A percentile compares a stretch with the other conserved stretches of the same genome.
Conservation (phyloP, 2,888 invertebrate species). For the Synergus gifuensis region DNA sequence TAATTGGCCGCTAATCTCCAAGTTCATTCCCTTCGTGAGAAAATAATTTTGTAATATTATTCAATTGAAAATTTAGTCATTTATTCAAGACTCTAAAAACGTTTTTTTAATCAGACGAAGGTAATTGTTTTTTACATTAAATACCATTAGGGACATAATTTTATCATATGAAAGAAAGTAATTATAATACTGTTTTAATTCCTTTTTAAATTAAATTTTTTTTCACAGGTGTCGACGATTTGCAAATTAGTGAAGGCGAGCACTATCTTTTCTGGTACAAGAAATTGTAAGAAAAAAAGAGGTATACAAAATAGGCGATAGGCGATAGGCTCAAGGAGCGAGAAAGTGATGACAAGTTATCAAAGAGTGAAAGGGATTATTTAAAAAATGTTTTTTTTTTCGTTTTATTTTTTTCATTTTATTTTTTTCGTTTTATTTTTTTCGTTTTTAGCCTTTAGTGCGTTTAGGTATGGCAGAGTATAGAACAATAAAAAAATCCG, state of each 20-base stretch:
- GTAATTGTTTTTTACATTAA: too few relatives aligned
- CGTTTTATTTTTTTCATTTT: too few relatives aligned
- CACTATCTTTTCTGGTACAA: slow-evolving; percentile 96
- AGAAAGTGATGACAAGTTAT: not conserved
- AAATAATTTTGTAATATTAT: not conserved
- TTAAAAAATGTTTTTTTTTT: too few relatives aligned
- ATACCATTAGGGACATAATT: too few relatives aligned
- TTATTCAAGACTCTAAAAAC: too few relatives aligned
- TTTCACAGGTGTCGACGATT: slow-evolving; percentile 90
- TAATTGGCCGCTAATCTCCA: not conserved
- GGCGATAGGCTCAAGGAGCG: not conserved
- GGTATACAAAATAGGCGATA: not conserved
- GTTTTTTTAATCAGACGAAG: too few relatives aligned
- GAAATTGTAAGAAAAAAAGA: slow-evolving; percentile 82
- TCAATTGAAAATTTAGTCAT: not conserved
- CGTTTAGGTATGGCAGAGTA: not conserved
- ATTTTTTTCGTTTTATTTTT: too few relatives aligned
- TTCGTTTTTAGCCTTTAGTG: not conserved
- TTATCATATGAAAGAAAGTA: not conserved
- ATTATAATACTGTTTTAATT: not conserved
- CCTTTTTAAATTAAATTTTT: slow-evolving; percentile 42
- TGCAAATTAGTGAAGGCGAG: slow-evolving; percentile 92
- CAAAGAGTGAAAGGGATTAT: not conserved
- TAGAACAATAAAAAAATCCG: slow-evolving; percentile 6
- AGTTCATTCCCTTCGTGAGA: not conserved